Evolutionary conservation across 1,140 invertebrate genomes (phyloP).

Genomic region (Aphaenogaster floridana): DNA sequence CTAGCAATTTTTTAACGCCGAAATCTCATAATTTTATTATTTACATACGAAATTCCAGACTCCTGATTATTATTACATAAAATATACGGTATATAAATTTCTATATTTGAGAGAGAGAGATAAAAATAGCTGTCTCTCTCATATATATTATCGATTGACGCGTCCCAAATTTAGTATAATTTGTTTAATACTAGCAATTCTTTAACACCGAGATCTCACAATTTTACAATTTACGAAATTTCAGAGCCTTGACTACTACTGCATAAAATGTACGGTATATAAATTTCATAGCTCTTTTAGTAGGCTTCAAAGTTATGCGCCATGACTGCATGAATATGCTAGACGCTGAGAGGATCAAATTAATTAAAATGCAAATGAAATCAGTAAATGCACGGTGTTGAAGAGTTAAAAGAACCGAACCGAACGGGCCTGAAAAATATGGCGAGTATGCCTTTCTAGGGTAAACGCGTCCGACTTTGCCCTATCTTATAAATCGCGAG

Average conservation of each 20-base stretch:
- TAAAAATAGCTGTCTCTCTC: background rate
- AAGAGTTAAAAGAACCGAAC: slow-evolving; percentile 42
- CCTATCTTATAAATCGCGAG: slow-evolving; percentile 16
- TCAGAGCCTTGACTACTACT: background rate
- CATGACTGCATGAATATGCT: slow-evolving; percentile 14
- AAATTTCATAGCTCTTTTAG: slow-evolving; percentile 39
- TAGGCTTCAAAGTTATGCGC: slow-evolving; percentile 27
- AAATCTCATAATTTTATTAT: background rate
- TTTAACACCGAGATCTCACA: background rate
- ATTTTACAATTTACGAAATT: background rate
- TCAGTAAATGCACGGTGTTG: slow-evolving; percentile 35
- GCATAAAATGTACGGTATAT: slow-evolving; percentile 8
- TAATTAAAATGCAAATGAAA: slow-evolving; percentile 56
- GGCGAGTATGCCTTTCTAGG: slow-evolving; percentile 32
- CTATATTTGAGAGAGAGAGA: background rate
- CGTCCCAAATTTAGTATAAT: background rate
- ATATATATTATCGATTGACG: background rate
- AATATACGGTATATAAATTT: background rate
- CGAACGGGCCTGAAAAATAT: slow-evolving; percentile 6
- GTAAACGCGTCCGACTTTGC: slow-evolving; percentile 11
- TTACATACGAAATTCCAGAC: background rate
- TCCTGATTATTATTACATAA: background rate
- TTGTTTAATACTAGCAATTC: background rate
- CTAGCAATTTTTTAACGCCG: background rate
- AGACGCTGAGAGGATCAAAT: slow-evolving; percentile 14